phyloP scores from a whole-genome alignment of 2,888 invertebrate species.

The Troides oblongomaculatus region DNA sequence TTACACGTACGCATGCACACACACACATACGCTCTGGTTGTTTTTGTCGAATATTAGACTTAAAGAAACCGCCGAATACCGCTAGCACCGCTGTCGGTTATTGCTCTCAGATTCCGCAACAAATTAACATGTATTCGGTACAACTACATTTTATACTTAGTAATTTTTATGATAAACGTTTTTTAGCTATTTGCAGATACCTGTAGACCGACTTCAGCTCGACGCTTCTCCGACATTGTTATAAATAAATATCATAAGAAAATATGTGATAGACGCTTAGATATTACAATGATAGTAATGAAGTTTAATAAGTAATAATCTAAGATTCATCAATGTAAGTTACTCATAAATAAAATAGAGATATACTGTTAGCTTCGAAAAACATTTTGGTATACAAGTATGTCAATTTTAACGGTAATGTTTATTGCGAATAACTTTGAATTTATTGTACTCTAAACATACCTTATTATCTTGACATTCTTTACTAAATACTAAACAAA shows the following conservation, averaged over 20 bases:
- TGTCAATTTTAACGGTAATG: too few species aligned
- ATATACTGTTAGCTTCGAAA: too few species aligned
- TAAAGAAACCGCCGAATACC: conserved; percentile 76
- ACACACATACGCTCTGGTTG: conserved; percentile 53
- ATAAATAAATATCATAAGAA: background rate
- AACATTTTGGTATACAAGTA: too few species aligned
- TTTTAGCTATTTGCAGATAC: conserved; percentile 42
- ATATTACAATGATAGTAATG: too few species aligned
- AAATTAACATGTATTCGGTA: conserved; percentile 80
- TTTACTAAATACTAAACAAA: too few species aligned
- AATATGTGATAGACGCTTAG: too few species aligned
- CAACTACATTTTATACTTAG: conserved; percentile 72
- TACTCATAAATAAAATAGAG: too few species aligned
- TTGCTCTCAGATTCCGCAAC: conserved; percentile 80
- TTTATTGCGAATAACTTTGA: too few species aligned
- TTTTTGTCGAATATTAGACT: conserved; percentile 75
- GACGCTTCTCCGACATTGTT: conserved; percentile 4
- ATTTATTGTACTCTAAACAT: too few species aligned
- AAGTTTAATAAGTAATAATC: too few species aligned
- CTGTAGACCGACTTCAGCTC: conserved; percentile 16
- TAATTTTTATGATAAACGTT: conserved; percentile 63
- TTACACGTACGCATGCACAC: conserved; percentile 36
- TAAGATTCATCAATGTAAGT: too few species aligned
- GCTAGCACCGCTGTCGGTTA: conserved; percentile 74
- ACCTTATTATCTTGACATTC: too few species aligned